phyloP scores from a whole-genome alignment of 1,140 invertebrate species.

The Drosophila prosaltans region DNA sequence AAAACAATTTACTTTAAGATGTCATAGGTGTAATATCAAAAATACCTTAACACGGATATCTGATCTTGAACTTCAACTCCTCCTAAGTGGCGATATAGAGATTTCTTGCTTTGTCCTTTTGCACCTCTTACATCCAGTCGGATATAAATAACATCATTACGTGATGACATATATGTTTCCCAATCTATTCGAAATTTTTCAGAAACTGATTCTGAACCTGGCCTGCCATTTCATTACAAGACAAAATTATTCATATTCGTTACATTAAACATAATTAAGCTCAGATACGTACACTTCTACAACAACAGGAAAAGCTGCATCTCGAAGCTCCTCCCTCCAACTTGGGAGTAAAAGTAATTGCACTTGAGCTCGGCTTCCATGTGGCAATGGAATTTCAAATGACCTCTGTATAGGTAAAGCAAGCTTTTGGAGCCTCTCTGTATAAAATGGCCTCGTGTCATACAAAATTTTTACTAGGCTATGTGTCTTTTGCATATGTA shows the following conservation, averaged over 20 bases:
- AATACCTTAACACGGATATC: constrained; percentile 90
- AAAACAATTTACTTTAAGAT: neutral
- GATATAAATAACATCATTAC: constrained; percentile 95
- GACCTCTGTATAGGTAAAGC: constrained; percentile 89
- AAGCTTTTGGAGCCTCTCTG: constrained; percentile 87
- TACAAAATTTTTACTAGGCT: constrained; percentile 89
- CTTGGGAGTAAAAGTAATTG: constrained; percentile 91
- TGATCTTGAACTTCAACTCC: constrained; percentile 95
- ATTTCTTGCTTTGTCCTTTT: constrained; percentile 90
- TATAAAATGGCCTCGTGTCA: constrained; percentile 88
- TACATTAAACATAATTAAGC: neutral
- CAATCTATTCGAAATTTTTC: constrained; percentile 94
- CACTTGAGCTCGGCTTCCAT: constrained; percentile 90
- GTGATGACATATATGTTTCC: constrained; percentile 96
- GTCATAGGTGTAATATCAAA: neutral
- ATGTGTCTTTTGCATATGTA: constrained; percentile 89
- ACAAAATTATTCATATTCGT: constrained; percentile 21
- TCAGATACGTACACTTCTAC: constrained; percentile 89
- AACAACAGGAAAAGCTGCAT: constrained; percentile 92
- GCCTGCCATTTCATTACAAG: constrained; percentile 91
- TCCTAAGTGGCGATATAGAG: constrained; percentile 91
- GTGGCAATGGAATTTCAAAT: constrained; percentile 90
- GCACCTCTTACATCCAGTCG: constrained; percentile 94
- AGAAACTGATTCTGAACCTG: constrained; percentile 93
- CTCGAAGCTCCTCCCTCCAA: constrained; percentile 91